Percentiles rank a stretch among this genome's conserved stretches.
Evolutionary conservation across 2,797 vertebrate species (phyloP).

Genomic region (Danio tinwini): DNA sequence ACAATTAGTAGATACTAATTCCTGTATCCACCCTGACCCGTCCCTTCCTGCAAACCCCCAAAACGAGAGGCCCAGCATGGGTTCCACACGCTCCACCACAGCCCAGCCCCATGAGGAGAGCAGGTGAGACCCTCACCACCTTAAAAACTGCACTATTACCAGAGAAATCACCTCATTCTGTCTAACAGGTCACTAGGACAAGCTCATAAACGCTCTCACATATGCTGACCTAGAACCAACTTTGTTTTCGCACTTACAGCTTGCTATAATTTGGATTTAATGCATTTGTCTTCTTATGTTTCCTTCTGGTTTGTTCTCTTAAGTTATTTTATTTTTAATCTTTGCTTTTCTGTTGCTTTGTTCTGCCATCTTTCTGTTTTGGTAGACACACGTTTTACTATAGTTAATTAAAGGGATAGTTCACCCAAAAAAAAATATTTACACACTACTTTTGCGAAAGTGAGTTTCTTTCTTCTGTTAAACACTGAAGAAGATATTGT

Average conservation of each 20-base stretch:
- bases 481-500: too few species aligned
- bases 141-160: constrained; percentile 60
- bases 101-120: constrained; percentile 80
- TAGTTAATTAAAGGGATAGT: background rate
- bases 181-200: constrained; percentile 37
- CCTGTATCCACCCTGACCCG: constrained; percentile 54
- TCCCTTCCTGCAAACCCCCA: constrained; percentile 62
- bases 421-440: too few species aligned
- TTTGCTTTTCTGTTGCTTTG: constrained; percentile 41
- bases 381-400: background rate
- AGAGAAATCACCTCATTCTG: constrained; percentile 49
- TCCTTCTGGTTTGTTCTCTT: constrained; percentile 40
- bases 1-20: constrained; percentile 68
- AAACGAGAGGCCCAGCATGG: constrained; percentile 68
- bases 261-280: constrained; percentile 37
- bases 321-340: constrained; percentile 29
- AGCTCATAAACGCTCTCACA: constrained; percentile 29
- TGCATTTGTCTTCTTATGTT: constrained; percentile 41
- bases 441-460: too few species aligned
- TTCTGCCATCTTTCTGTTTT: constrained; percentile 9
- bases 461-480: too few species aligned
- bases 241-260: constrained; percentile 15
- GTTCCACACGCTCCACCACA: constrained; percentile 70
- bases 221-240: constrained; percentile 12
- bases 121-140: constrained; percentile 89